Conservation (phyloP, 1,140 invertebrate genomes). For the Tetramorium alpestre region DNA sequence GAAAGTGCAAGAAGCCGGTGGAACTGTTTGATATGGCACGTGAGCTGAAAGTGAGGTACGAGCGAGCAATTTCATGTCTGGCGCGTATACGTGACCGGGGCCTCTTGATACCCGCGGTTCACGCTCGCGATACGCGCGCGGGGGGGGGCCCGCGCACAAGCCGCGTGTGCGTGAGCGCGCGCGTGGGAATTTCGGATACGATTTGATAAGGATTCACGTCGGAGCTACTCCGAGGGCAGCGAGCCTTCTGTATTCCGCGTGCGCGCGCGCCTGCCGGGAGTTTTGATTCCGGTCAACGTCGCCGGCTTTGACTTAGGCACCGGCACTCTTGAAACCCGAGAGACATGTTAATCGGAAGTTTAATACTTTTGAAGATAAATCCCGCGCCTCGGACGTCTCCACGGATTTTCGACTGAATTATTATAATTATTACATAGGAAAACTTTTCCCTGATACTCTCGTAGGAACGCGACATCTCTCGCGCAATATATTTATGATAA, state of each 20-base stretch:
- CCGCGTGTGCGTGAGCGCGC: slow-evolving; percentile 41
- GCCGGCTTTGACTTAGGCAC: slow-evolving; percentile 57
- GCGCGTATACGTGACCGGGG: slow-evolving; percentile 63
- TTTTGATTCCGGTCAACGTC: slow-evolving; percentile 61
- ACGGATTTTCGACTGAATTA: neutral
- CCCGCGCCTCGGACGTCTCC: neutral
- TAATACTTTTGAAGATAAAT: slow-evolving; percentile 31
- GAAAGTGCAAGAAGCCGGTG: slow-evolving; percentile 63
- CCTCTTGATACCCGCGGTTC: neutral
- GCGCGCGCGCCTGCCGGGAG: slow-evolving; percentile 58
- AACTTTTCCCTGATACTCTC: too few species aligned
- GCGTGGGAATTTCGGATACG: slow-evolving; percentile 74
- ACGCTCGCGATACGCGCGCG: neutral
- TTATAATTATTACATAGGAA: neutral
- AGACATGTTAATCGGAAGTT: slow-evolving; percentile 63
- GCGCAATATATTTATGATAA: too few species aligned
- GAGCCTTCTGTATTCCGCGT: slow-evolving; percentile 69
- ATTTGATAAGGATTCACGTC: slow-evolving; percentile 71
- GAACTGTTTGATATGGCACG: slow-evolving; percentile 62
- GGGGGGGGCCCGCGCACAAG: neutral
- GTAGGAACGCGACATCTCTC: neutral
- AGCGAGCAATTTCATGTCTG: slow-evolving; percentile 69
- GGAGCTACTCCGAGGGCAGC: slow-evolving; percentile 41
- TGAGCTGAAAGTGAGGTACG: slow-evolving; percentile 69
- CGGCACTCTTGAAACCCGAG: slow-evolving; percentile 54